Evolutionary conservation across 2,888 invertebrate genomes (phyloP).

Genomic region (Neoaliturus tenellus): DNA sequence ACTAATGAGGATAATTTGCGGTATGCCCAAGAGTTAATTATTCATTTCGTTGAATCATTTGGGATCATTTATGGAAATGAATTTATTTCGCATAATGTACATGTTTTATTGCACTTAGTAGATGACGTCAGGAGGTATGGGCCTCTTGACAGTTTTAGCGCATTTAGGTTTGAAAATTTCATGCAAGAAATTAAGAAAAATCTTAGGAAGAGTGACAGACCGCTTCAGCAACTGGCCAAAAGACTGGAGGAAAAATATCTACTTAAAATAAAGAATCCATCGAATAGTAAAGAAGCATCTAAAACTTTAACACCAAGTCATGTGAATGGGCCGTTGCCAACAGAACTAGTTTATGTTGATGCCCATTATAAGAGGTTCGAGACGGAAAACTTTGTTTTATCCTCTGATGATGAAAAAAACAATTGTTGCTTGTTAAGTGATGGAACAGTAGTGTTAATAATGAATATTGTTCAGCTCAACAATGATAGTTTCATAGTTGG

Average conservation of each 20-base stretch:
- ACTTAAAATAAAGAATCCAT: neutral
- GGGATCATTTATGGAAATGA: constrained; percentile 59
- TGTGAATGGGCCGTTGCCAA: constrained; percentile 18
- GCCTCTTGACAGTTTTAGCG: constrained; percentile 62
- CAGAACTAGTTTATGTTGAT: neutral
- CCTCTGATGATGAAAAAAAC: constrained; percentile 5
- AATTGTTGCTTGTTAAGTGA: constrained; percentile 40
- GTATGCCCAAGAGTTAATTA: constrained; percentile 63
- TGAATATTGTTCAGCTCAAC: neutral
- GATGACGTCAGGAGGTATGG: constrained; percentile 64
- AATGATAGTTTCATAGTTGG: constrained; percentile 24
- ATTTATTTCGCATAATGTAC: constrained; percentile 66
- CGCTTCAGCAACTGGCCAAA: constrained; percentile 51
- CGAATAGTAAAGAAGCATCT: neutral
- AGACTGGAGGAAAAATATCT: constrained; percentile 15
- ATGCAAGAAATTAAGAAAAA: constrained; percentile 64
- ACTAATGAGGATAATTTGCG: constrained; percentile 44
- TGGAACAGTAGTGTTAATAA: constrained; percentile 8
- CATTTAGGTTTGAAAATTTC: constrained; percentile 65
- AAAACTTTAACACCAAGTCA: neutral
- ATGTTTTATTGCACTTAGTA: constrained; percentile 66
- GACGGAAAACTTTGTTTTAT: neutral
- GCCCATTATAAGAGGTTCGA: neutral
- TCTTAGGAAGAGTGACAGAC: constrained; percentile 52
- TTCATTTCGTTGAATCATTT: constrained; percentile 63